Base-by-base conservation (phyloP, 2,888 invertebrate genomes). In the Aspidapion aeneum region DNA sequence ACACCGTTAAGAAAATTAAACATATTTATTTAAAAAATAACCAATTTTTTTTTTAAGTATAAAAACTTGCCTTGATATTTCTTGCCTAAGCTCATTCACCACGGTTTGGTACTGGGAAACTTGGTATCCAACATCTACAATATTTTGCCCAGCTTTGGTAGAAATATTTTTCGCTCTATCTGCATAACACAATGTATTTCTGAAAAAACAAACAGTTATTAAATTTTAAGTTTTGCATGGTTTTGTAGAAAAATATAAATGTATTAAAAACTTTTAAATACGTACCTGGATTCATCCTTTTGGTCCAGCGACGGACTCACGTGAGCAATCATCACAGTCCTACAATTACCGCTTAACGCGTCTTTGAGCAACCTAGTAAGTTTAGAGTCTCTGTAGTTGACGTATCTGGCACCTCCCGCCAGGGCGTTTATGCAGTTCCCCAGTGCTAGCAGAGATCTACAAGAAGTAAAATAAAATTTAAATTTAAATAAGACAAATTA, bases 291-390 rank as follows among this genome's bases (percentile, higher is more conserved):
- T 79, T 98, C 97, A 75, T 98, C 97, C 22, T 93, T 89, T 74
- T 93, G 90, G 5, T 83, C 80, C 17, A 86, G 85, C 48, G 92
- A 90, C 0, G 97, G 94, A 1, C 94, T 92, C 51, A 97, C 91
- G 80, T 98, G 96, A 1, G 97, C 97, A 63, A 98, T 93, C 97
- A 98, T 98, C 16, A 96, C 95, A 0, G 98, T 98, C 73, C 93
- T 89, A 75, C 96, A 96, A 75, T 96, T 94, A 3, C 97, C 80
- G 70, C 92, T 91, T 48, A 94, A 81, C 1, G 94, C 93, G 73
- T 94, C 94, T 69, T 93, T 91, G 58, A 97, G 82, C 62, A 97
- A 82, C 2, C 98, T 85, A 0, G 98, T 98, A 70, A 98, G 81
- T 79, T 98, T 98, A 21, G 96, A 96, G 81, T 98, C 98, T 54